Conservation (phyloP, 2,888 invertebrate species). For the Ptychoptera contaminata region DNA sequence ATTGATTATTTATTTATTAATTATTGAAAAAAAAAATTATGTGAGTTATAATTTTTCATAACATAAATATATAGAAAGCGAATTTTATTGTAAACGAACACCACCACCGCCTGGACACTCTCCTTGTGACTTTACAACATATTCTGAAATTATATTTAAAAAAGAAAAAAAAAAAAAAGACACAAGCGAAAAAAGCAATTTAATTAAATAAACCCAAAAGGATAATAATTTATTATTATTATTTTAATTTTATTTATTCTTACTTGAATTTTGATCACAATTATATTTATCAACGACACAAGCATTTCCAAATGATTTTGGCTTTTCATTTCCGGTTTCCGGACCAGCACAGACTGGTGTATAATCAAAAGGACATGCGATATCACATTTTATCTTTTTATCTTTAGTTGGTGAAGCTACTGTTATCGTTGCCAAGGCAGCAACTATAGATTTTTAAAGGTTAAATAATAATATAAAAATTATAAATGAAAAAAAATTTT, state of each 20-base stretch:
- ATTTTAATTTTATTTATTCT: too few species aligned
- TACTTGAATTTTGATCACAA: conserved; percentile 27
- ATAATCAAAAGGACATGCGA: conserved; percentile 18
- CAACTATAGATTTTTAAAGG: too few species aligned
- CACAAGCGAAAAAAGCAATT: too few species aligned
- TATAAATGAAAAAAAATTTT: too few species aligned
- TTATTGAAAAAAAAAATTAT: not conserved
- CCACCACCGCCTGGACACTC: conserved; percentile 27
- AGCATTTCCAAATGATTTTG: conserved; percentile 23
- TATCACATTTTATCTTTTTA: conserved; percentile 16
- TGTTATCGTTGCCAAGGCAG: conserved; percentile 16
- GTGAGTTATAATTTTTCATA: not conserved
- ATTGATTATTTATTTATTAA: conserved; percentile 5
- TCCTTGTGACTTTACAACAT: conserved; percentile 19
- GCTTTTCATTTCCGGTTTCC: conserved; percentile 7
- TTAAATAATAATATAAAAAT: too few species aligned
- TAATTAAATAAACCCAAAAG: not conserved
- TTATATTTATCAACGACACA: conserved; percentile 27
- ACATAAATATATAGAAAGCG: too few species aligned
- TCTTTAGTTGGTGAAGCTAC: conserved; percentile 20
- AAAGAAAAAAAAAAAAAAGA: not conserved
- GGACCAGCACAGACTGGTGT: conserved; percentile 21
- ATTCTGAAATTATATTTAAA: conserved; percentile 16
- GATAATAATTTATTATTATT: not conserved
- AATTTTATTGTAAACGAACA: conserved; percentile 25